These are phyloP conservation scores for Sakesphorus luctuosus DNA, from an alignment of 2,113 vertebrate species.

Conservation along the genomic window DNA sequence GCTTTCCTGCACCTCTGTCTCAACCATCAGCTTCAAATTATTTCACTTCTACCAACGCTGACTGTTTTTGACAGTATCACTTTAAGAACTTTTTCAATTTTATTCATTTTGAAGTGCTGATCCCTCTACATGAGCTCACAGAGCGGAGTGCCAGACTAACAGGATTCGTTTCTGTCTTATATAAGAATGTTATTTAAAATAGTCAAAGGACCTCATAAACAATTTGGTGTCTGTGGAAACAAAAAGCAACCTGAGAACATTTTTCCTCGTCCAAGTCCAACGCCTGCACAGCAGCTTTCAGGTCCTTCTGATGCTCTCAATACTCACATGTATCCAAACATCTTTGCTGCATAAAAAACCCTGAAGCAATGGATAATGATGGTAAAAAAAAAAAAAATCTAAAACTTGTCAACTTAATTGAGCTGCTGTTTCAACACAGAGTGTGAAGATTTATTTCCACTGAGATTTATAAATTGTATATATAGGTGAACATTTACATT, in stretches of 20 bases:
- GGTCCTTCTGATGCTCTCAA: not conserved
- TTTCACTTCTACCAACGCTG: not conserved
- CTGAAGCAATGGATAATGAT: not conserved
- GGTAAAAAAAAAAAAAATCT: not conserved
- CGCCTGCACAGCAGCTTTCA: not conserved
- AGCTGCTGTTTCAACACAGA: not conserved
- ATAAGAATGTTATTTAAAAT: not conserved
- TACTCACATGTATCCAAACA: not conserved
- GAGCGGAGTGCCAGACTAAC: not conserved
- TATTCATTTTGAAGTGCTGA: not conserved
- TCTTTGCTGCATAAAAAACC: not conserved
- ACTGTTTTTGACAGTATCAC: not conserved
- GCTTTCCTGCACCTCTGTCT: not conserved
- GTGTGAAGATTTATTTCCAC: not conserved
- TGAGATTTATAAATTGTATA: not conserved
- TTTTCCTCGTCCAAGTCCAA: not conserved
- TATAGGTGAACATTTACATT: not conserved
- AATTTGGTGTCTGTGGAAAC: not conserved
- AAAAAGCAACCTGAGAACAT: not conserved
- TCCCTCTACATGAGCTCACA: not conserved
- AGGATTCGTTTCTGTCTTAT: not conserved
- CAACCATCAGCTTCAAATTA: not conserved
- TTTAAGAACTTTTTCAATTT: accelerated
- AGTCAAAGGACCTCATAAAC: not conserved
- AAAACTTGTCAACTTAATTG: not conserved